Base-by-base conservation (phyloP, 2,797 vertebrate species). In the Enteromius paludinosus region DNA sequence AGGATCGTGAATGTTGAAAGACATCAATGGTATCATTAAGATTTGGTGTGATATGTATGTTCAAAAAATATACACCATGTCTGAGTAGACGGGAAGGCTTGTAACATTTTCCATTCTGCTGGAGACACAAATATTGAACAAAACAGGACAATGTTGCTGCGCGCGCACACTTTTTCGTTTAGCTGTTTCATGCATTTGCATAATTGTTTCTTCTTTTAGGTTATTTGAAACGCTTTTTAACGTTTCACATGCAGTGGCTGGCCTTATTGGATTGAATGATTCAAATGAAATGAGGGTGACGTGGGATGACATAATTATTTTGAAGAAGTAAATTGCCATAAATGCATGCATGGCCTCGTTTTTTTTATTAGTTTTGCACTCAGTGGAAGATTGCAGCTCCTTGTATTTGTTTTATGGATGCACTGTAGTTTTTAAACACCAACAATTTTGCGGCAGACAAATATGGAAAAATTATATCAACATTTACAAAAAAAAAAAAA, bases 91-190 rank as follows among this genome's bases (percentile, higher is more conserved):
- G 33, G 33, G 33, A 56, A 56, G 33, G 14, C 11, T 38, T 74
- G 49, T 54, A 56, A 74, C n/a, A 41, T 25, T 41, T 74, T 74
- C 33, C 72, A 59, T 75, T 74, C 33, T 18, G n/a, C 33, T 59
- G 52, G 52, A 25, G n/a, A 18, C 20, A 74, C 52, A 75, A 11
- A 59, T 25, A 74, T 41, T 75, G 7, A 25, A 41, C n/a, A 41
- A 41, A 75, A 59, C 23, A 17, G 49, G 49, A 25, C 28, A 54
- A 20, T 41, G 52, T 18, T 59, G 7, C 52, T 28, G 54, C 28
- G 49, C 20, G 35, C 28, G 15, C 30, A 23, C 18, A 71, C 17
- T 11, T 25, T 49, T 25, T 71, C 25, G 7, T 45, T 49, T 10
- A 18, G 69, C 69, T 12, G 43, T 71, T 18, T 18, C 15, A 10